phyloP scores from a whole-genome alignment of 2,797 vertebrate genomes.

The Sciurus vulgaris region DNA sequence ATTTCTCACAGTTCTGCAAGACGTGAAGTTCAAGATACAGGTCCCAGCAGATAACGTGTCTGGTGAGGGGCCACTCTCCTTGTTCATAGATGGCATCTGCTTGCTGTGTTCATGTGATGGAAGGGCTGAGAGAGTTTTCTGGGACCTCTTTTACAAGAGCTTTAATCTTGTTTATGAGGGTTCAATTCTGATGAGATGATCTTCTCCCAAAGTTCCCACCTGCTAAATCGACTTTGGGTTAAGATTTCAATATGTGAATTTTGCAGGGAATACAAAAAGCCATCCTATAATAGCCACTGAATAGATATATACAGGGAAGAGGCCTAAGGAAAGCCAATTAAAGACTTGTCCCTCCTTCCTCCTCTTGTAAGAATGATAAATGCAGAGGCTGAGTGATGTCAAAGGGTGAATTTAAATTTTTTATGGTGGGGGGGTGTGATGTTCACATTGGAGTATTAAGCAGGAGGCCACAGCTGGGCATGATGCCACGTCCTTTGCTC shows the following conservation, averaged over 20 bases:
- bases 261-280: not conserved
- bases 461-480: not conserved
- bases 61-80: not conserved
- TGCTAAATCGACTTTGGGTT: not conserved
- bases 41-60: not conserved
- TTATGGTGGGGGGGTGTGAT: accelerated
- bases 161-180: not conserved
- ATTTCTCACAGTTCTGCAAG: not conserved
- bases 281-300: not conserved
- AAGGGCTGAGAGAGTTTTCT: not conserved
- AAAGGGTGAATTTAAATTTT: not conserved
- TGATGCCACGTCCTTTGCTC: not conserved
- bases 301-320: not conserved
- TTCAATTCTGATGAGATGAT: not conserved
- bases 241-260: not conserved
- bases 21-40: not conserved
- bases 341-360: not conserved
- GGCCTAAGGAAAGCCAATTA: not conserved
- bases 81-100: not conserved
- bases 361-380: not conserved
- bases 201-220: not conserved
- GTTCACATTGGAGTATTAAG: not conserved
- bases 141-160: too few species aligned
- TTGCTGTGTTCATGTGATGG: not conserved
- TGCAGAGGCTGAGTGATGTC: not conserved